These are phyloP conservation scores for Polia nebulosa DNA, from an alignment of 2,888 invertebrate genomes.

Conservation along the genomic window DNA sequence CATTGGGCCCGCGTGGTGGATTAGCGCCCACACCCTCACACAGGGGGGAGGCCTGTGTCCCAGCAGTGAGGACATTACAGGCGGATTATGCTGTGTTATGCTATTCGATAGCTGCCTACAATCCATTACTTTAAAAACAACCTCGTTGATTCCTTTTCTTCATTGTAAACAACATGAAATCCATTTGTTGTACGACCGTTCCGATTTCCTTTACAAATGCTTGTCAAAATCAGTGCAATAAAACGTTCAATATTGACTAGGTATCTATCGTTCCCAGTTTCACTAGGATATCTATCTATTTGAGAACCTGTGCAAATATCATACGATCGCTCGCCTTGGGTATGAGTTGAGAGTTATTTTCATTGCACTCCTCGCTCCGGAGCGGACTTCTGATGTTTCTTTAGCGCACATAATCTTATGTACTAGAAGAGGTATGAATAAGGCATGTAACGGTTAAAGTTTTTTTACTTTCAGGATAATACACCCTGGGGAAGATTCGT, in stretches of 20 bases:
- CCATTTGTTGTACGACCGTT: slow-evolving; percentile 34
- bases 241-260: slow-evolving; percentile 51
- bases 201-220: slow-evolving; percentile 27
- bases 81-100: no score
- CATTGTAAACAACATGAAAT: not conserved
- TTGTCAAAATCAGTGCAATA: slow-evolving; percentile 48
- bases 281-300: slow-evolving; percentile 48
- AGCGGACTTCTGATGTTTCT: slow-evolving; percentile 10
- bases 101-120: no score
- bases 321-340: slow-evolving; percentile 30
- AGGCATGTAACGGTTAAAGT: not conserved
- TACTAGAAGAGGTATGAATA: not conserved
- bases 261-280: slow-evolving; percentile 10
- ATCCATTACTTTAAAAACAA: not conserved
- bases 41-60: no score
- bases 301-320: slow-evolving; percentile 52
- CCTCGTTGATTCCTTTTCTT: not conserved
- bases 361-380: slow-evolving; percentile 39
- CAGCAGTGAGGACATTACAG: no score
- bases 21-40: no score
- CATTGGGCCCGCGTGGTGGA: no score
- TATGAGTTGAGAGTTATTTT: slow-evolving; percentile 42
- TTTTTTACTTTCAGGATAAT: not conserved
- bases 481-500: not conserved
- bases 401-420: slow-evolving; percentile 20